Evolutionary conservation across 2,888 invertebrate species (phyloP).

Genomic region (Caenorhabditis sp.): DNA sequence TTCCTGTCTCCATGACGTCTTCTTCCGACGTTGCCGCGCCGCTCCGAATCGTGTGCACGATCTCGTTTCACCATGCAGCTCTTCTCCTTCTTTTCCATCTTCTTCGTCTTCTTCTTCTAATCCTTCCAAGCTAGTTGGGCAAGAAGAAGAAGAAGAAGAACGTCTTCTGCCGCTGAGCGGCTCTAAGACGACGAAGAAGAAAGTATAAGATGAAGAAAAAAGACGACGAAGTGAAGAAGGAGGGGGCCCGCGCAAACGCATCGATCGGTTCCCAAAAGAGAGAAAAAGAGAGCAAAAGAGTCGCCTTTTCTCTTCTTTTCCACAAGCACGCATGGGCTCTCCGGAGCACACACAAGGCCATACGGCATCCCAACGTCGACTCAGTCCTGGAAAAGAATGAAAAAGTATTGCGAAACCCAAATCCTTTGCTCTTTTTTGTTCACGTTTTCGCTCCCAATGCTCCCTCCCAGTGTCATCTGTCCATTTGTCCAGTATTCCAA

Average conservation of each 20-base stretch:
- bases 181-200: conserved; percentile 51
- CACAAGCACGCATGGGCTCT: conserved; percentile 36
- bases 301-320: conserved; percentile 18
- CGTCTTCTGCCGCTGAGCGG: conserved; percentile 44
- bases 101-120: conserved; percentile 43
- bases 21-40: conserved; percentile 33
- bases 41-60: conserved; percentile 46
- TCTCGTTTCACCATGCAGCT: conserved; percentile 33
- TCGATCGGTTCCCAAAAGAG: conserved; percentile 51
- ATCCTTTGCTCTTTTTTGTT: conserved; percentile 18
- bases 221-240: conserved; percentile 47
- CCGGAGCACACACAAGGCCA: conserved; percentile 18
- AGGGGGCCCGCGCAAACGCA: conserved; percentile 49
- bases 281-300: conserved; percentile 38
- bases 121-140: conserved; percentile 48
- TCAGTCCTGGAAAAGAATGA: conserved; percentile 47
- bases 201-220: conserved; percentile 45
- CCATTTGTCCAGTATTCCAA: conserved; percentile 38
- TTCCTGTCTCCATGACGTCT: conserved; percentile 62
- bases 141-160: conserved; percentile 47
- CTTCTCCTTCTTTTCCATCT: conserved; percentile 42
- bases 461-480: conserved; percentile 42
- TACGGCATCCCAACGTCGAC: conserved; percentile 14
- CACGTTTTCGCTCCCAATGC: conserved; percentile 41
- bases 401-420: conserved; percentile 60